Percentiles rank a stretch among this genome's conserved stretches.
phyloP scores from a whole-genome alignment of 2,113 vertebrate genomes.

The Aplodontia rufa region DNA sequence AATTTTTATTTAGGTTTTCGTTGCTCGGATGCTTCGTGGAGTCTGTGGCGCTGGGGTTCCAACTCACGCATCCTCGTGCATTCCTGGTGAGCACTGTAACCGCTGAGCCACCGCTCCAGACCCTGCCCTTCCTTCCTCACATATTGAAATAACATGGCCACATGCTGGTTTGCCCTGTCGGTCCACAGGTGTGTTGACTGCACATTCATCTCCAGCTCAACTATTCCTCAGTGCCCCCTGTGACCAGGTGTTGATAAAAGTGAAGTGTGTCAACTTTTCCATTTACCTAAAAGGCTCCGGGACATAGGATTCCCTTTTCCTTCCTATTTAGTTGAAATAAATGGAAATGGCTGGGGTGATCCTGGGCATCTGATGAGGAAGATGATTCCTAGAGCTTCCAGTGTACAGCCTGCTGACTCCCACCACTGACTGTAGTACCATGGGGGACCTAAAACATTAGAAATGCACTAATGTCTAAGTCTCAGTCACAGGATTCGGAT shows the following conservation, averaged over 20 bases:
- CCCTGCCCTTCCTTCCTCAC: too few relatives aligned
- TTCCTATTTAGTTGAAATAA: neutral
- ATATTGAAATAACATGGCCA: too few relatives aligned
- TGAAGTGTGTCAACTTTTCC: neutral
- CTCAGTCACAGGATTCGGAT: neutral
- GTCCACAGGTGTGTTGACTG: neutral
- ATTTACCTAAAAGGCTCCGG: neutral
- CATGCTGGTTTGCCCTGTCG: neutral
- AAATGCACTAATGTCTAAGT: neutral
- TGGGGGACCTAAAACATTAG: neutral
- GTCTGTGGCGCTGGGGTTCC: too few relatives aligned
- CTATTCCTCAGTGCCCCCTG: neutral
- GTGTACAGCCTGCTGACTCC: too few relatives aligned
- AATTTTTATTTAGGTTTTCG: too few relatives aligned
- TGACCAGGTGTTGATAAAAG: neutral
- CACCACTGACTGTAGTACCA: neutral
- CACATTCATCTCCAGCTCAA: neutral
- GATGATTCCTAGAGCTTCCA: neutral
- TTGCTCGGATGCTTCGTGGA: too few relatives aligned
- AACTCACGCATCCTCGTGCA: too few relatives aligned
- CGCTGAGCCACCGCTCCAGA: too few relatives aligned
- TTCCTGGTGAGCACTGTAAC: too few relatives aligned
- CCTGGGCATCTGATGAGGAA: neutral
- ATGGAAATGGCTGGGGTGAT: neutral
- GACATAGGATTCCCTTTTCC: neutral